phyloP scores from a whole-genome alignment of 1,140 invertebrate species.

The Amyelois transitella region DNA sequence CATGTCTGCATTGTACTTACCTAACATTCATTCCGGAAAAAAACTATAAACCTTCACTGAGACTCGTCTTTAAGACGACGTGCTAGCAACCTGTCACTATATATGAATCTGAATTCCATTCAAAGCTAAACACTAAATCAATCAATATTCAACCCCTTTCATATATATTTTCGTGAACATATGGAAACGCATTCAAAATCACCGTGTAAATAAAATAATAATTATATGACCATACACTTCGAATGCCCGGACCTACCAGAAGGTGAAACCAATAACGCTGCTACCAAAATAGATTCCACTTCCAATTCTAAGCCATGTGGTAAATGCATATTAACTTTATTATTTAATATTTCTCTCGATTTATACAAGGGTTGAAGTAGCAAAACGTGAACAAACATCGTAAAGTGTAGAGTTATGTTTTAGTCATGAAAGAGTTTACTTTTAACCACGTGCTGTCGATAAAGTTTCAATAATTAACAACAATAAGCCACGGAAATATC shows the following conservation, averaged over 20 bases:
- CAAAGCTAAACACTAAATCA: no score
- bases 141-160: no score
- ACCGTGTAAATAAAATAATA: constrained; percentile 7
- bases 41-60: no score
- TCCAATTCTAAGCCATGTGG: not conserved
- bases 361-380: constrained; percentile 7
- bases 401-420: constrained; percentile 30
- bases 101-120: no score
- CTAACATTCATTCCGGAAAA: no score
- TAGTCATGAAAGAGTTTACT: constrained; percentile 19
- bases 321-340: not conserved
- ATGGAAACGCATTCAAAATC: constrained; percentile 1
- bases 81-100: no score
- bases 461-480: constrained; percentile 14
- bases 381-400: constrained; percentile 42
- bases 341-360: not conserved
- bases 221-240: constrained; percentile 17
- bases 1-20: no score
- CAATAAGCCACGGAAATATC: not conserved
- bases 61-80: no score
- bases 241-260: constrained; percentile 36
- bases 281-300: constrained; percentile 19
- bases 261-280: constrained; percentile 20
- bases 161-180: not conserved
- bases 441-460: constrained; percentile 37